Evolutionary conservation across 2,888 invertebrate genomes (phyloP).

Genomic region (Tribolium freemani): DNA sequence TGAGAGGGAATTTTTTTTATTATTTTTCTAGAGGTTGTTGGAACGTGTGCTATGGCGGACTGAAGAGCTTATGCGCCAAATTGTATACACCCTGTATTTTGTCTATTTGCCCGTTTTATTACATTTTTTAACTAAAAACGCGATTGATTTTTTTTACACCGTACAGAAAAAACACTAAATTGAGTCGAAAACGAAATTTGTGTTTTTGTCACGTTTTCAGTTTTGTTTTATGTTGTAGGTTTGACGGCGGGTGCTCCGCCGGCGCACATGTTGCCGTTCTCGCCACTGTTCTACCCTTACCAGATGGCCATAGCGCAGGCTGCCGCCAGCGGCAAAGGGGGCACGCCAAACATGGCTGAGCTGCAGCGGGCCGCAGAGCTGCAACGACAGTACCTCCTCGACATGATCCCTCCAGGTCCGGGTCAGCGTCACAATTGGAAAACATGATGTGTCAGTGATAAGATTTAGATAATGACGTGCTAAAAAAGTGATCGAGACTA

Average conservation of each 20-base stretch:
- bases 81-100: too few relatives aligned
- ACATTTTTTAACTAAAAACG: too few relatives aligned
- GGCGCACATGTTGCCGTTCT: constrained; percentile 91
- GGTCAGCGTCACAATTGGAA: constrained; percentile 75
- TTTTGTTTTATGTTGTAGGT: constrained; percentile 64
- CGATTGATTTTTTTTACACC: too few relatives aligned
- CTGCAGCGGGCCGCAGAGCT: constrained; percentile 89
- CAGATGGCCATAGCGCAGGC: constrained; percentile 91
- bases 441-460: constrained; percentile 70
- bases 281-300: constrained; percentile 89
- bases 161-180: too few relatives aligned
- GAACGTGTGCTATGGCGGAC: too few relatives aligned
- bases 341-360: constrained; percentile 76
- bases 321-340: constrained; percentile 66
- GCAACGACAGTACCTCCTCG: constrained; percentile 95
- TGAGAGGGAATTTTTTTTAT: too few relatives aligned
- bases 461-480: constrained; percentile 43
- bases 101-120: too few relatives aligned
- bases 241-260: constrained; percentile 77
- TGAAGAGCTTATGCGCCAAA: too few relatives aligned
- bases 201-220: too few relatives aligned
- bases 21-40: too few relatives aligned
- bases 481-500: constrained; percentile 40
- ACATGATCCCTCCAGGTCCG: constrained; percentile 88
- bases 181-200: too few relatives aligned